These are phyloP conservation scores for Venustoraphidia nigricollis DNA, from an alignment of 2,888 invertebrate species.

Conservation along the genomic window DNA sequence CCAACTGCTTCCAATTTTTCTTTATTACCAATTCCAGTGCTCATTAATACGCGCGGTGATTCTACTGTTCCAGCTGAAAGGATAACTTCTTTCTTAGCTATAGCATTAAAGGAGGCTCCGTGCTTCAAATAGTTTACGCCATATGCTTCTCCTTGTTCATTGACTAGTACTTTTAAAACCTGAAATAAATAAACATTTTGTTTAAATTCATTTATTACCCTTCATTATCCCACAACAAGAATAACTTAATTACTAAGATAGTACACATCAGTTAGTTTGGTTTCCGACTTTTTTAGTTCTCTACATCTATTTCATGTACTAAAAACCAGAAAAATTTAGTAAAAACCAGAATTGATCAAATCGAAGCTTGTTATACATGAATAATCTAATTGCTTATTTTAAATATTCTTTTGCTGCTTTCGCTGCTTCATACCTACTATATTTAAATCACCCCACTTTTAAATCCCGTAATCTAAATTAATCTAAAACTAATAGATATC, in stretches of 20 bases:
- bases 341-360: no score
- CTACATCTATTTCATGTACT: no score
- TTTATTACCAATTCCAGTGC: background rate
- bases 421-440: no score
- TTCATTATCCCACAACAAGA: background rate
- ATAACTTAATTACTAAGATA: background rate
- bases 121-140: background rate
- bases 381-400: no score
- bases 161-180: background rate
- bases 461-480: no score
- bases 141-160: background rate
- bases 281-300: no score
- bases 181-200: background rate
- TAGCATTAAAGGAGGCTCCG: background rate
- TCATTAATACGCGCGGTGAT: background rate
- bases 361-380: no score
- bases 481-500: no score
- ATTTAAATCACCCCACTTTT: no score
- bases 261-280: no score
- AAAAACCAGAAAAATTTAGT: no score
- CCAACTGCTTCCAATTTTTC: background rate
- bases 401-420: no score
- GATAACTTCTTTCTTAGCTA: conserved; percentile 3
- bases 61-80: conserved; percentile 1
- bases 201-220: background rate